Evolutionary conservation across 2,888 invertebrate species (phyloP).

Genomic region (Callyntrura sp.): DNA sequence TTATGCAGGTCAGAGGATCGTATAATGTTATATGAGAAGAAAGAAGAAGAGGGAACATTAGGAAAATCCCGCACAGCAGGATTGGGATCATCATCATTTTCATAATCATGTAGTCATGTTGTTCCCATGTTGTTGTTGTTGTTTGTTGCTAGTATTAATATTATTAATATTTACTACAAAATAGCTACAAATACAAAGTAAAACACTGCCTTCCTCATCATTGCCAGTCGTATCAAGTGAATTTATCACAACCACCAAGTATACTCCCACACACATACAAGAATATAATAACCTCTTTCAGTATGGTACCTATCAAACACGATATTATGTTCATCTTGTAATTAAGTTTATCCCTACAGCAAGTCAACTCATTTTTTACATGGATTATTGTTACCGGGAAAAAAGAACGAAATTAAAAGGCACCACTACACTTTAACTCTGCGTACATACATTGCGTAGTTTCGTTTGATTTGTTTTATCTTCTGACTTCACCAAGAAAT

Average conservation of each 20-base stretch:
- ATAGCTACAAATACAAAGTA: no score
- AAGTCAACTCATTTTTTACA: slow-evolving; percentile 47
- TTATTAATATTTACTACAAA: not conserved
- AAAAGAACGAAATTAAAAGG: slow-evolving; percentile 32
- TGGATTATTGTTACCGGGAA: slow-evolving; percentile 28
- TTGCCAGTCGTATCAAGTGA: not conserved
- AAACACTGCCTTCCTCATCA: not conserved
- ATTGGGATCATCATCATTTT: slow-evolving; percentile 22
- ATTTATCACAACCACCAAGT: not conserved
- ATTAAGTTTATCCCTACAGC: slow-evolving; percentile 75
- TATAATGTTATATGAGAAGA: no score
- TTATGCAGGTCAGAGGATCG: no score
- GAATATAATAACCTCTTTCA: no score
- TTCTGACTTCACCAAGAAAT: not conserved
- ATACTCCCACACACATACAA: not conserved
- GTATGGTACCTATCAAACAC: no score
- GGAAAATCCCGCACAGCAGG: slow-evolving; percentile 38
- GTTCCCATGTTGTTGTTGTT: not conserved
- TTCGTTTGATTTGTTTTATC: not conserved
- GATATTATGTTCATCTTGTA: slow-evolving; percentile 63
- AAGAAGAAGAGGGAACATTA: not conserved
- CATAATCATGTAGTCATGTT: not conserved
- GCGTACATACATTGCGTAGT: no score
- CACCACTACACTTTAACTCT: no score
- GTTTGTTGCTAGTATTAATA: not conserved